Evolutionary conservation across 2,797 vertebrate genomes (phyloP).

Genomic region (Urocyon cinereoargenteus): DNA sequence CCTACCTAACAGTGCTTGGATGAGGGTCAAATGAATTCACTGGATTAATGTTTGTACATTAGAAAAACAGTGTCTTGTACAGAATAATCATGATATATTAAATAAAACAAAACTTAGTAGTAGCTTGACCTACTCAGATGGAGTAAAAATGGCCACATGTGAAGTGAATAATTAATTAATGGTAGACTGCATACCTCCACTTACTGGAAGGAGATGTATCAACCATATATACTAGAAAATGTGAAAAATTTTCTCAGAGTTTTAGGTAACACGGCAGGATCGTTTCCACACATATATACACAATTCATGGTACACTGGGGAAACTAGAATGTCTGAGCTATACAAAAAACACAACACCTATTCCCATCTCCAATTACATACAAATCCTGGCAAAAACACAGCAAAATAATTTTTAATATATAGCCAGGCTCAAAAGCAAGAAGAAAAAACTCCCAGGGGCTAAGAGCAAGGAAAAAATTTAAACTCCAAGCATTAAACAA

Average conservation of each 20-base stretch:
- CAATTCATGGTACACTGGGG: not conserved
- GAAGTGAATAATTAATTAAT: not conserved
- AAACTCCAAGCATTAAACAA: not conserved
- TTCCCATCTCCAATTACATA: not conserved
- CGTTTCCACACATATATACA: not conserved
- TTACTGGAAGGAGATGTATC: not conserved
- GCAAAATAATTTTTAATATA: not conserved
- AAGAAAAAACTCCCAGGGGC: not conserved
- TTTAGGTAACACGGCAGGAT: not conserved
- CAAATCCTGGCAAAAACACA: not conserved
- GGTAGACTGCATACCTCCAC: not conserved
- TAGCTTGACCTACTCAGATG: not conserved
- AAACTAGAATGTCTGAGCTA: not conserved
- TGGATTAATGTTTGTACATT: not conserved
- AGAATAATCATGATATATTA: not conserved
- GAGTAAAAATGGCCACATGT: not conserved
- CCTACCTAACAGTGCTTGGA: too few species aligned
- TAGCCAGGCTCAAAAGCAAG: not conserved
- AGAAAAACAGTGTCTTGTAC: not conserved
- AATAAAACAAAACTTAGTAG: not conserved
- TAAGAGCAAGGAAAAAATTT: not conserved
- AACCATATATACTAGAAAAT: not conserved
- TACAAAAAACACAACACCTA: not conserved
- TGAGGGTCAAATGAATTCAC: not conserved
- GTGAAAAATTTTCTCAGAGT: not conserved